Evolutionary conservation across 1,140 invertebrate genomes (phyloP), one percentile per base, ranked within the genome.

Genomic region (Eumeta japonica): DNA sequence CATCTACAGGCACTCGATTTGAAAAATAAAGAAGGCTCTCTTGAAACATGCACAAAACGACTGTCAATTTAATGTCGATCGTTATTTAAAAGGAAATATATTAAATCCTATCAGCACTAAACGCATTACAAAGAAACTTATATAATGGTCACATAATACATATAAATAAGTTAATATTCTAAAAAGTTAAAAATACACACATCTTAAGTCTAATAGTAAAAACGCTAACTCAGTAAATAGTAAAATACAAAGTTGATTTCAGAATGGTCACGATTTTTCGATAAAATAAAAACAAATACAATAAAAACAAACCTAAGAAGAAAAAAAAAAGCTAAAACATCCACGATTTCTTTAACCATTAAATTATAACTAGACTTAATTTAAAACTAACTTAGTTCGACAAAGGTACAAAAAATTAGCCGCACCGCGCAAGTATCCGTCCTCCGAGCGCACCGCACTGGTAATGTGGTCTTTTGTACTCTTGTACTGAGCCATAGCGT

Each of bases 101-200:
- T 74, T 74, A 71, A 70, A 67, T 30, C 5, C 12, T 13, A 30
- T 10, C 10, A 66, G 64, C 47, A 58, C 70, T 74, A 72, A 71
- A 71, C n/a, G 62, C 66, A 66, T 72, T 70, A 72, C 55, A 74
- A 71, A 71, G 64, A 60, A 74, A 74, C 70, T 62, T 55, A 62
- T 74, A 66, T 66, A 72, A 72, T 67, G 58, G 55, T 66, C 64
- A 70, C 59, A 62, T 67, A 70, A 74, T 74, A 71, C 63, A 67
- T 68, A 67, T 68, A 71, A 74, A 74, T 74, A 74, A 74, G 70
- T 74, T 70, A 72, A 74, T 71, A 74, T 62, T 70, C 67, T 74
- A 74, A 72, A 70, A 71, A 67, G 60, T 70, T 71, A 71, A 71
- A 74, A 74, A 66, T 74, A 74, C 70, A 74, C 70, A 72, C 70